Percentiles rank a stretch among this genome's conserved stretches.
phyloP scores from a whole-genome alignment of 2,113 vertebrate genomes.

The Myrmecophaga tridactyla region DNA sequence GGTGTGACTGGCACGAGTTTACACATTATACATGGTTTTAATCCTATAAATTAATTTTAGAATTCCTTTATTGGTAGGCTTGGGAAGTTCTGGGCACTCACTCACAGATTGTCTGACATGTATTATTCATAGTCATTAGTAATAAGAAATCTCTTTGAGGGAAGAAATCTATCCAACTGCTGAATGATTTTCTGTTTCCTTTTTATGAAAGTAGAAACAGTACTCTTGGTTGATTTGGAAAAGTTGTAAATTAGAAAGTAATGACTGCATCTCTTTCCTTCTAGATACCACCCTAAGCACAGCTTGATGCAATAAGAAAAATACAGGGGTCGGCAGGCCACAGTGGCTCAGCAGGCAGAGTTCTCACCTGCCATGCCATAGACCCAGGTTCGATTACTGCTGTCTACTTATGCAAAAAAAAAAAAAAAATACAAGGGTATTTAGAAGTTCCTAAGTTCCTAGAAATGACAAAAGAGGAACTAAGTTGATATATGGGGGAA shows the following conservation, averaged over 20 bases:
- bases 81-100: neutral
- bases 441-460: slow-evolving; percentile 33
- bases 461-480: neutral
- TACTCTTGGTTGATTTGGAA: neutral
- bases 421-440: neutral
- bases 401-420: no score
- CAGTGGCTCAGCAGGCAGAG: no score
- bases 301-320: slow-evolving; percentile 5
- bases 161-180: slow-evolving; percentile 12
- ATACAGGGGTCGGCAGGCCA: no score
- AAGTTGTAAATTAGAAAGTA: neutral
- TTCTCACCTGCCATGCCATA: no score
- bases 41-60: slow-evolving; percentile 1
- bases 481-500: neutral
- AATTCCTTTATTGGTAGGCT: neutral
- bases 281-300: neutral
- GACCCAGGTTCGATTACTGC: no score
- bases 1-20: slow-evolving; percentile 80
- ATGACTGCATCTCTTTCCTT: neutral
- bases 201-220: neutral
- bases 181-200: neutral
- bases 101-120: slow-evolving; percentile 30
- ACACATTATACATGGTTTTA: neutral
- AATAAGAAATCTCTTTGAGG: slow-evolving; percentile 39
- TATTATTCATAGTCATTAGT: slow-evolving; percentile 53